These are phyloP conservation scores for Procambarus clarkii DNA, from an alignment of 1,140 invertebrate genomes.

Conservation along the genomic window DNA sequence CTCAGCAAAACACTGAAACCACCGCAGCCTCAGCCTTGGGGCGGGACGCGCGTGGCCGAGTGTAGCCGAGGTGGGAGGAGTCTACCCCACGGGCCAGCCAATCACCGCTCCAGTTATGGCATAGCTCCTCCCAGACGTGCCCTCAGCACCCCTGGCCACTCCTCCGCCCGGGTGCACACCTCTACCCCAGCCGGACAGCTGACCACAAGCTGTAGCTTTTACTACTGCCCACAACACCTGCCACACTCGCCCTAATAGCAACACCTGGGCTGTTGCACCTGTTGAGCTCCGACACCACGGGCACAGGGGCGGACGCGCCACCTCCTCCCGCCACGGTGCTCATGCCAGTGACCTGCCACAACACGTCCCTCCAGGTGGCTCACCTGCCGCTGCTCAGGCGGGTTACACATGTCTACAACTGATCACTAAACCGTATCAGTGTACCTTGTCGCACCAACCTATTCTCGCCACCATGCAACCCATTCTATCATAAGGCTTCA, in stretches of 20 bases:
- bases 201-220: not conserved
- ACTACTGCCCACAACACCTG: not conserved
- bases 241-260: not conserved
- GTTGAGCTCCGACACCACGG: not conserved
- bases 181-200: not conserved
- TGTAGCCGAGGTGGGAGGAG: constrained; percentile 34
- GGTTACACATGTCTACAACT: too few relatives aligned
- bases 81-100: constrained; percentile 24
- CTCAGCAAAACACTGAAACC: constrained; percentile 48
- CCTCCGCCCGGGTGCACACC: not conserved
- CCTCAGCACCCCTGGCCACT: not conserved
- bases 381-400: too few relatives aligned
- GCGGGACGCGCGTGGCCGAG: constrained; percentile 45
- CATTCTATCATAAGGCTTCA: not conserved
- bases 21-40: constrained; percentile 27
- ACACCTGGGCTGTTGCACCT: constrained; percentile 20
- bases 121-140: not conserved
- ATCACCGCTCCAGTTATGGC: not conserved
- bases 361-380: too few relatives aligned
- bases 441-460: too few relatives aligned
- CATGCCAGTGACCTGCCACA: too few relatives aligned
- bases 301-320: too few relatives aligned
- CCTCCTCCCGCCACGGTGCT: too few relatives aligned
- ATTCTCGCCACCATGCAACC: too few relatives aligned
- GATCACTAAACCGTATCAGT: too few relatives aligned